Evolutionary conservation across 2,797 vertebrate species (phyloP), one percentile per base, ranked within the genome.

Genomic region (Numenius phaeopus): DNA sequence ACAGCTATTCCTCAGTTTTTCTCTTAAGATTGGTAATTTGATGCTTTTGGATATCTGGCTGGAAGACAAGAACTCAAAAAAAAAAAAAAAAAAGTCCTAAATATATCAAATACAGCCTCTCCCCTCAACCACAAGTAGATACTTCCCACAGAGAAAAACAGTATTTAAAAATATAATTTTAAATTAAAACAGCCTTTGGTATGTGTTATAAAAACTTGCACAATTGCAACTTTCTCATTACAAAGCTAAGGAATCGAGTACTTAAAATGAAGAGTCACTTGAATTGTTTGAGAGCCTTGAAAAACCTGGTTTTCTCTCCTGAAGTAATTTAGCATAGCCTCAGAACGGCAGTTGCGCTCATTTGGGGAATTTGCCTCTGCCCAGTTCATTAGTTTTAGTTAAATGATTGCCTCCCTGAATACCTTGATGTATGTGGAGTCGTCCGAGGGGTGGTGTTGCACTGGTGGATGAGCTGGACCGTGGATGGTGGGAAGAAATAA

Each of bases 351-450:
- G 13, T 1, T 58, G 32, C 32, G 22, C 18, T 5, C 2, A 11
- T 50, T 11, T 21, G 14, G 11, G 42, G 32, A 30, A 39, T 61
- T 55, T 64, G 49, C 10, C 42, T n/a, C 1, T 67, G 13, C 49
- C 22, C 10, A 16, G 10, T 19, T 67, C 16, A 17, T 42, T 7
- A 1, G 16, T 54, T 87, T 42, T 29, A 47, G 54, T 18, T 52
- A 30, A 22, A 10, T 18, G 32, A 5, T 24, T 23, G 50, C 27
- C 34, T 30, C 22, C 17, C 49, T 1, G 1, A 32, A 22, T 8
- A 3, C 18, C 26, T 23, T 4, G 5, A 7, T 4, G 5, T 7
- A 3, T 0, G 0, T 17, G 49, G 59, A 26, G 17, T 17, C 10
- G n/a, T 69, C n/a, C 32, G 6, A 42, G 52, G 30, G 30, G 1